These are phyloP conservation scores for Lycaon pictus DNA, from an alignment of 2,113 vertebrate genomes.

Conservation along the genomic window DNA sequence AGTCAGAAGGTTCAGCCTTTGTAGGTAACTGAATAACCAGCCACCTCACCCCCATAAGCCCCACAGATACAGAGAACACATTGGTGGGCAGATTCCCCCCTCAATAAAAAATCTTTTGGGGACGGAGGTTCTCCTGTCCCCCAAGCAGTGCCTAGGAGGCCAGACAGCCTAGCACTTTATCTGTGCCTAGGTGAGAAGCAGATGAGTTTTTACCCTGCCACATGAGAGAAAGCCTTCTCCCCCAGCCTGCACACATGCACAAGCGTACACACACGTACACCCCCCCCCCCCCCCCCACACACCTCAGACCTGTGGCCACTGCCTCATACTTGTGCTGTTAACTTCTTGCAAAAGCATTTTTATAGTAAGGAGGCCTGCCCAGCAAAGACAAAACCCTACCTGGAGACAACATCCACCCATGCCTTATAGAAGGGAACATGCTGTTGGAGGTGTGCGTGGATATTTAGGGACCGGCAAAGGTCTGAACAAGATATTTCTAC, in stretches of 20 bases:
- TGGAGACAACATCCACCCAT: not conserved
- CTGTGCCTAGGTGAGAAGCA: not conserved
- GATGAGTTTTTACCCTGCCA: not conserved
- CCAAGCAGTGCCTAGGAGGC: not conserved
- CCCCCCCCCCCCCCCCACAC: too few relatives aligned
- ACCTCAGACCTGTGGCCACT: not conserved
- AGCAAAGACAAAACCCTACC: not conserved
- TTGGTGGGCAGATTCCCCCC: not conserved
- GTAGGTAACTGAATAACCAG: not conserved
- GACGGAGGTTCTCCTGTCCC: not conserved
- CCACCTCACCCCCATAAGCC: not conserved
- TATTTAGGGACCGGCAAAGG: not conserved
- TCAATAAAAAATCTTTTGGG: not conserved
- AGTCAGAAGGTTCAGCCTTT: not conserved
- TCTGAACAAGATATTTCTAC: not conserved
- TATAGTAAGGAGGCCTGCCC: not conserved
- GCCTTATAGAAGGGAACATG: not conserved
- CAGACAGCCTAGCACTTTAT: not conserved
- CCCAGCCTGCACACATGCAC: too few relatives aligned
- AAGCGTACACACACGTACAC: not conserved
- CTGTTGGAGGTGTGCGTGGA: not conserved
- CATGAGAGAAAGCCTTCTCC: not conserved
- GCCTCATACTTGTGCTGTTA: rapidly evolving
- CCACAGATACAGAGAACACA: not conserved
- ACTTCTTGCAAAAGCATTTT: not conserved